These are phyloP conservation scores for Hepsetus odoe DNA, from an alignment of 2,113 vertebrate species.

Conservation along the genomic window DNA sequence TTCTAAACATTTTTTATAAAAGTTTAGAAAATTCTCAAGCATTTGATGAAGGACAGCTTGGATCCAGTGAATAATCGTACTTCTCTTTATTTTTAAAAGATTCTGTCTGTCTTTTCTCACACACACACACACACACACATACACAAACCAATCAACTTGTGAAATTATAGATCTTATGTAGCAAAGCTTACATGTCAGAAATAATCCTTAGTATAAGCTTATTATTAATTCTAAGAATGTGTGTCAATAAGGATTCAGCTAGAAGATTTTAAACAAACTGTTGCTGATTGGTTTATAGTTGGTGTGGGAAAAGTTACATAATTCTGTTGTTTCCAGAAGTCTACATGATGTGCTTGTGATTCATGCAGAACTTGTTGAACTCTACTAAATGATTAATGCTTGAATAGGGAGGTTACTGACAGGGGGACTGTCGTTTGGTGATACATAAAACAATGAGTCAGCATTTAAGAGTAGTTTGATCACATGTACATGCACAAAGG, in stretches of 20 bases:
- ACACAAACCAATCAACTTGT: not conserved
- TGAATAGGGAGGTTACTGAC: not conserved
- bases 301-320: slow-evolving; percentile 18
- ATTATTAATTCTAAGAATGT: not conserved
- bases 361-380: slow-evolving; percentile 15
- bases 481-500: not conserved
- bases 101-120: too few species aligned
- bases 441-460: slow-evolving; percentile 17
- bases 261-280: not conserved
- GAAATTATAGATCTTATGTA: not conserved
- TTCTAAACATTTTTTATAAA: not conserved
- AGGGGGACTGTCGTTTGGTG: too few species aligned
- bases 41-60: not conserved
- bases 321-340: slow-evolving; percentile 18
- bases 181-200: not conserved
- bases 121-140: too few species aligned
- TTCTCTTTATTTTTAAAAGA: not conserved
- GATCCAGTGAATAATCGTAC: not conserved
- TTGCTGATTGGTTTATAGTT: not conserved
- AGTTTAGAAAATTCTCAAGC: not conserved
- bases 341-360: not conserved
- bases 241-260: not conserved
- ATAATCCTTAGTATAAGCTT: not conserved
- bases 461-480: slow-evolving; percentile 4
- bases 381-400: slow-evolving; percentile 4